phyloP scores from a whole-genome alignment of 2,113 vertebrate genomes.

The Ptychochromis oligacanthus region DNA sequence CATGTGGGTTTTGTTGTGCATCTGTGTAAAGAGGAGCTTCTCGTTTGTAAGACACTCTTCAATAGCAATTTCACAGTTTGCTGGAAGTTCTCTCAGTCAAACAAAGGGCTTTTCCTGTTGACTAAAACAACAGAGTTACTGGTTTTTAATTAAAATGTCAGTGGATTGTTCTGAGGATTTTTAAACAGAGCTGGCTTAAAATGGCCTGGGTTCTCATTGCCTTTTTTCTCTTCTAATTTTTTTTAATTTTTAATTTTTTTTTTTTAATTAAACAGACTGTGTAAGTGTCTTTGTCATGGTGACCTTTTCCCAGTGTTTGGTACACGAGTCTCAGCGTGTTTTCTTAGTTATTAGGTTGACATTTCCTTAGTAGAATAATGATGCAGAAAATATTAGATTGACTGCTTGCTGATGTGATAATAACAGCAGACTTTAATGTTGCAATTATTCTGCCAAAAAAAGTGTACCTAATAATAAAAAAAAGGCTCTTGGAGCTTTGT shows the following conservation, averaged over 20 bases:
- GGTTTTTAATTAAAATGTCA: not conserved
- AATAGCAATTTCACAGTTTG: constrained; percentile 45
- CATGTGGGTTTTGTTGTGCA: not conserved
- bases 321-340: not conserved
- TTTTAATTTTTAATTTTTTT: not conserved
- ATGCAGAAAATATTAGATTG: not conserved
- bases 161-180: not conserved
- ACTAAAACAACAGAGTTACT: not conserved
- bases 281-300: not conserved
- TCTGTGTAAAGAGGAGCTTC: not conserved
- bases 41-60: not conserved
- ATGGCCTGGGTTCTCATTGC: not conserved
- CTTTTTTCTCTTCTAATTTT: not conserved
- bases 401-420: not conserved
- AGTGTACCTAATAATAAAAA: too few species aligned
- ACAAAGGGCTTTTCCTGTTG: constrained; percentile 18
- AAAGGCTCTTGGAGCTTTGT: not conserved
- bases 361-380: constrained; percentile 7
- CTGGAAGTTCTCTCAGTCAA: constrained; percentile 29
- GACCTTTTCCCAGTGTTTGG: not conserved
- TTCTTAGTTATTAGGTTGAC: not conserved
- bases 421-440: not conserved
- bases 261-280: not conserved
- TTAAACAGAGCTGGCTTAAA: not conserved
- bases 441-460: not conserved